Evolutionary conservation across 2,888 invertebrate species (phyloP), one percentile per base, ranked within the genome.

Genomic region (Masnerella sp.): DNA sequence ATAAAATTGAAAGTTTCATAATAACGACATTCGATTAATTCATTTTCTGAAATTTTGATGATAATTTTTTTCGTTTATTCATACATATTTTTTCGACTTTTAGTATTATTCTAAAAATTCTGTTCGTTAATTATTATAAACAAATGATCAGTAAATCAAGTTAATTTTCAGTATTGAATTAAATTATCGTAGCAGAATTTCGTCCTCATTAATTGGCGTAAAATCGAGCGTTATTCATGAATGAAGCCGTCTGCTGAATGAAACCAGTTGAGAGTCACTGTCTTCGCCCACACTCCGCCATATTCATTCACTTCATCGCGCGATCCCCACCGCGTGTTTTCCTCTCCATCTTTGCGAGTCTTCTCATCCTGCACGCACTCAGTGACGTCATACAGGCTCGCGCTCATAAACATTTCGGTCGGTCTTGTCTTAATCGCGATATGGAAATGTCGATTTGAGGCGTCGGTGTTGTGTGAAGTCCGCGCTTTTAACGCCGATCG

Each of bases 271-370:
- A 84, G 84, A 81, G 77, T 80, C 82, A 59, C 83, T 81, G 83
- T 80, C 79, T 71, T 80, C 81, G 83, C 83, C 83, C 81, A 84
- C 84, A 82, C 82, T 81, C 77, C 78, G 80, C 79, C 78, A 80
- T 82, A 83, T 84, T 84, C 84, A 84, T 84, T 85, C 83, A 84
- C 80, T 83, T 83, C 81, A 82, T 59, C 49, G 77, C 45, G 73
- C 68, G 70, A 64, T 69, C 74, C 71, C 76, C 51, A 68, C 59
- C 56, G 32, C 18, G 22, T 38, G 51, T 22, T 69, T 51, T 36
- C 36, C 59, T 32, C 54, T 15, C 62, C 22, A 54, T 45, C 45
- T 67, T 30, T 28, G 32, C 38, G 18, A 30, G 28, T 28, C 54
- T 69, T 62, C 25, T 70, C 36, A 67, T 20, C 56, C 68, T 36